phyloP scores from a whole-genome alignment of 2,113 vertebrate species.

The Lophius piscatorius region DNA sequence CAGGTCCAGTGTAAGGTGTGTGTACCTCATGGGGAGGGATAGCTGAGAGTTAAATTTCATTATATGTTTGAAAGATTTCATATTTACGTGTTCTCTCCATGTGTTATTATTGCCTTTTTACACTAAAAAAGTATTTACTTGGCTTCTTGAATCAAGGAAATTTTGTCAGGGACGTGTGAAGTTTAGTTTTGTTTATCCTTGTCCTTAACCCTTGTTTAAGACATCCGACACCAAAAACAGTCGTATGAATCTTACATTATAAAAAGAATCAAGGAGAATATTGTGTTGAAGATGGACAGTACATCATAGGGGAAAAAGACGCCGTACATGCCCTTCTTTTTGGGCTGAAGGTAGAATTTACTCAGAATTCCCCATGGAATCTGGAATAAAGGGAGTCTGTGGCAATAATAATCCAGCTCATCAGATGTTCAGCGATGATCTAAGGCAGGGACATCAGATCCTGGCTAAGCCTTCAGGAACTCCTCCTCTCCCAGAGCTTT shows the following conservation, averaged over 20 bases:
- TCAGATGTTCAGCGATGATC: conserved; percentile 74
- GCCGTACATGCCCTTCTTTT: conserved; percentile 32
- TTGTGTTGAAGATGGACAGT: conserved; percentile 8
- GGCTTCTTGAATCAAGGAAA: conserved; percentile 12
- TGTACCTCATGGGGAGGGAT: too few species aligned
- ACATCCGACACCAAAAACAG: not conserved
- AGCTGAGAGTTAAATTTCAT: too few species aligned
- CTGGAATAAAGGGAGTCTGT: conserved; percentile 63
- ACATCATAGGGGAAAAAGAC: too few species aligned
- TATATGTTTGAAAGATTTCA: conserved; percentile 37
- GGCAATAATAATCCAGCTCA: conserved; percentile 64
- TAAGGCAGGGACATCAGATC: conserved; percentile 74
- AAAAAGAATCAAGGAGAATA: not conserved
- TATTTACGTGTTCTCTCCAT: conserved; percentile 17
- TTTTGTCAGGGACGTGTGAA: conserved; percentile 3
- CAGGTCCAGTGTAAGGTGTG: too few species aligned
- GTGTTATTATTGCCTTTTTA: conserved; percentile 25
- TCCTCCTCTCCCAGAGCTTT: conserved; percentile 29
- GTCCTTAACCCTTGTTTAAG: conserved; percentile 7
- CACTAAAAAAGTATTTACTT: conserved; percentile 34
- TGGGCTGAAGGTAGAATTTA: conserved; percentile 47
- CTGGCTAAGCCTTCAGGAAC: conserved; percentile 67
- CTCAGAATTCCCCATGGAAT: conserved; percentile 57
- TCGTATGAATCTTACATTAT: not conserved
- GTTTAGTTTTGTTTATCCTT: not conserved